These are phyloP conservation scores for Parazoanthus darwini DNA, from an alignment of 92 coral and sea anemone genomes.

Conservation along the genomic window DNA sequence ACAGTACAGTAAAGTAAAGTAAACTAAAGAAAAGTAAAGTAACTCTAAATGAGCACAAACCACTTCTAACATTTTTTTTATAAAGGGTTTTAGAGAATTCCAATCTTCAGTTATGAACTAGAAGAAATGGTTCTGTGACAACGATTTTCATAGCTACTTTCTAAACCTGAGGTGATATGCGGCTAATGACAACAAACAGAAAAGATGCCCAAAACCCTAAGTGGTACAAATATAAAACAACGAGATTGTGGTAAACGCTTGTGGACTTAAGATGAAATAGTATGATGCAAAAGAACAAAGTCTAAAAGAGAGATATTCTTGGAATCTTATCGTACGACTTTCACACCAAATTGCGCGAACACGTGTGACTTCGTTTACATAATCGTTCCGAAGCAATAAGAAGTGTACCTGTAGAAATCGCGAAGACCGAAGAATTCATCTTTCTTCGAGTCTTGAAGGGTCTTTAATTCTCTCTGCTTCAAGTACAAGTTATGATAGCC, in stretches of 20 bases:
- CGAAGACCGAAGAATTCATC: constrained; percentile 91
- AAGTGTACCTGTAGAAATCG: constrained; percentile 76
- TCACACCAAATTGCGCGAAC: no score
- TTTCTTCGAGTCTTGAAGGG: constrained; percentile 66
- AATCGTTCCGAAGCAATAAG: no score
- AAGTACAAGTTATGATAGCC: constrained; percentile 72
- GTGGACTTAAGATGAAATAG: neutral
- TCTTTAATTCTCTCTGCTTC: constrained; percentile 46
- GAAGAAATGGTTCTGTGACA: neutral
- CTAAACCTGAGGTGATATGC: neutral
- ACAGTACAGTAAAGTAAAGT: no score
- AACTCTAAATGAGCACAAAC: no score
- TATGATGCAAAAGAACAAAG: no score
- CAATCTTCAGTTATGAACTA: no score
- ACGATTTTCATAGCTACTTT: no score
- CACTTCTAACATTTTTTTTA: neutral
- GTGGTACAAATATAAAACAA: neutral
- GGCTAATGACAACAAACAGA: neutral
- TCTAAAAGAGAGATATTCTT: no score
- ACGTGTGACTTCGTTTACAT: no score
- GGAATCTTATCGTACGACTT: no score
- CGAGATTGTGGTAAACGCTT: neutral
- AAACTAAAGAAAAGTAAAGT: no score
- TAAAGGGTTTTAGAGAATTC: constrained; percentile 39
- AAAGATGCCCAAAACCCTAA: neutral